Evolutionary conservation across 1,140 invertebrate genomes (phyloP).

Genomic region (Ips typographus): DNA sequence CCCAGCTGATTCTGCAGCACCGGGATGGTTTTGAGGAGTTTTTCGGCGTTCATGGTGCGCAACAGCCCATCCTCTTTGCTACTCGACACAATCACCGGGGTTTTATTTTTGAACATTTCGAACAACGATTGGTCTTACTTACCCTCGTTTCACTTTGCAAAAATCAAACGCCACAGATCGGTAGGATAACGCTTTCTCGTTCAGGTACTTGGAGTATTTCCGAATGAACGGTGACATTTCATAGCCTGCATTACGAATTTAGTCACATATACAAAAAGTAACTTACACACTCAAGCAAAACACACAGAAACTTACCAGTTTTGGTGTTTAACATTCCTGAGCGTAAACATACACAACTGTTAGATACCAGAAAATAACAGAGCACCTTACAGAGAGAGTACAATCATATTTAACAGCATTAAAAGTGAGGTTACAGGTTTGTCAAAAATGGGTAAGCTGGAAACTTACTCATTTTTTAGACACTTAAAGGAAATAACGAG

Average conservation of each 20-base stretch:
- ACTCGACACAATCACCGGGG: constrained; percentile 24
- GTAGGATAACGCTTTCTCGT: constrained; percentile 98
- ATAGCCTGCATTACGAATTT: constrained; percentile 72
- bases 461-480: too few species aligned
- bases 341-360: constrained; percentile 22
- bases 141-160: constrained; percentile 99
- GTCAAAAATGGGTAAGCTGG: too few species aligned
- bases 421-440: too few species aligned
- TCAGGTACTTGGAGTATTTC: constrained; percentile 97
- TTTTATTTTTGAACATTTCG: not conserved
- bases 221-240: constrained; percentile 99
- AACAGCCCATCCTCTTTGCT: constrained; percentile 96
- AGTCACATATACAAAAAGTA: constrained; percentile 1
- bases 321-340: constrained; percentile 33
- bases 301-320: constrained; percentile 27
- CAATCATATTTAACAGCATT: too few species aligned
- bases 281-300: constrained; percentile 2
- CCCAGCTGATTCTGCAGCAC: constrained; percentile 95
- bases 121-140: constrained; percentile 50
- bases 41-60: constrained; percentile 96
- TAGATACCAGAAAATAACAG: constrained; percentile 4
- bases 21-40: constrained; percentile 95
- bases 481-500: constrained; percentile 2
- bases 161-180: constrained; percentile 98
- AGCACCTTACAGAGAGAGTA: too few species aligned